Conservation (phyloP, 2,113 vertebrate genomes). For the Periophthalmodon schlosseri region DNA sequence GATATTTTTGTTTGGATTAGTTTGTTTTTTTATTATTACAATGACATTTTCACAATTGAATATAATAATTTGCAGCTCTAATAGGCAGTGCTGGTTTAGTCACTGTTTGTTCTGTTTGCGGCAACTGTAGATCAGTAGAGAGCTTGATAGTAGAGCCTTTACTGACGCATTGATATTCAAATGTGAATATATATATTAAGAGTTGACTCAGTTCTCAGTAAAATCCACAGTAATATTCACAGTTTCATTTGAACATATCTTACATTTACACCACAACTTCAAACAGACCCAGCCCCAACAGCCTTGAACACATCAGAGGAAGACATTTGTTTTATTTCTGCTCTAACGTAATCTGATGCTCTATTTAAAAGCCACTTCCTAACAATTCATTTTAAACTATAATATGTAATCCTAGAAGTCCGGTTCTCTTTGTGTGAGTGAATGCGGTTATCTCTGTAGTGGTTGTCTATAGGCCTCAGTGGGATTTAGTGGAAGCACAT, state of each 20-base stretch:
- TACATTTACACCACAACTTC: too few relatives aligned
- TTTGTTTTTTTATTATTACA: too few relatives aligned
- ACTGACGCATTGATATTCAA: too few relatives aligned
- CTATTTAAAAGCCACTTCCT: slow-evolving; percentile 2
- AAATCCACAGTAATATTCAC: not conserved
- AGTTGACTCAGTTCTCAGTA: not conserved
- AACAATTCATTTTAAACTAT: not conserved
- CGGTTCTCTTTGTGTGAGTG: not conserved
- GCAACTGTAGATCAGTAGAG: too few relatives aligned
- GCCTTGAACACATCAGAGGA: not conserved
- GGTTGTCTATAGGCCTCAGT: slow-evolving; percentile 12
- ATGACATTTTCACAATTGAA: too few relatives aligned
- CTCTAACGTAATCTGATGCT: not conserved
- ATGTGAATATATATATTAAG: too few relatives aligned
- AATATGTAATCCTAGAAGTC: not conserved
- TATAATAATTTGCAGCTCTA: too few relatives aligned
- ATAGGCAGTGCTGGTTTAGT: too few relatives aligned
- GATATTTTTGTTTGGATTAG: too few relatives aligned
- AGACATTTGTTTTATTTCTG: slow-evolving; percentile 2
- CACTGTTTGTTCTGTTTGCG: too few relatives aligned
- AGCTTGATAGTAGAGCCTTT: too few relatives aligned
- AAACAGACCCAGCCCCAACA: not conserved
- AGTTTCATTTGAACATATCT: not conserved
- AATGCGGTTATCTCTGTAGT: slow-evolving; percentile 3
- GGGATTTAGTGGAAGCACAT: slow-evolving; percentile 18